Evolutionary conservation across 2,113 vertebrate species (phyloP).

Genomic region (Seriola rivoliana): DNA sequence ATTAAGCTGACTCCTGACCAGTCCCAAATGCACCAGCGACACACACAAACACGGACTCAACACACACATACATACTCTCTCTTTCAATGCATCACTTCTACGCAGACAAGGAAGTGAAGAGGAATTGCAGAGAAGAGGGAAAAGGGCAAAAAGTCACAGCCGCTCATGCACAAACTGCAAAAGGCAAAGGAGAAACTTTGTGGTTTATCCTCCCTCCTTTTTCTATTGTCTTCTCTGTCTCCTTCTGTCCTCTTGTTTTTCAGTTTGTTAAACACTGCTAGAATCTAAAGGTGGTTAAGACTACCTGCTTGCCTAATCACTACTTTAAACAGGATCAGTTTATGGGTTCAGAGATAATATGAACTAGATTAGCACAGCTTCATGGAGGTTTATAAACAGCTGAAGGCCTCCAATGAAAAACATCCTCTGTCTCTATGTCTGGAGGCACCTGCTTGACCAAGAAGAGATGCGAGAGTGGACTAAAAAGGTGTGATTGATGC

Average conservation of each 20-base stretch:
- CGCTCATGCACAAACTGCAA: slow-evolving; percentile 69
- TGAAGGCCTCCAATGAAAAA: slow-evolving; percentile 5
- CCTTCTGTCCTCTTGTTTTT: slow-evolving; percentile 16
- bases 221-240: slow-evolving; percentile 8
- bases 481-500: slow-evolving; percentile 46
- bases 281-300: neutral
- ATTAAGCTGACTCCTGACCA: slow-evolving; percentile 92
- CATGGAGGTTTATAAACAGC: slow-evolving; percentile 10
- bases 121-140: slow-evolving; percentile 58
- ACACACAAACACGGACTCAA: slow-evolving; percentile 59
- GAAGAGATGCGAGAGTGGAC: slow-evolving; percentile 6
- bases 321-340: slow-evolving; percentile 3
- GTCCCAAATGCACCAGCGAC: slow-evolving; percentile 79
- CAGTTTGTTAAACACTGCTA: neutral
- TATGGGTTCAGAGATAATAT: neutral
- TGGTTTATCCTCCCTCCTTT: slow-evolving; percentile 37
- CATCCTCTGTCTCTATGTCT: neutral
- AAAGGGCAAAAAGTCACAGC: slow-evolving; percentile 76
- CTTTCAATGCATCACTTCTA: slow-evolving; percentile 65
- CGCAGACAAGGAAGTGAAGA: slow-evolving; percentile 62
- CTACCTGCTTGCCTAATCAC: neutral
- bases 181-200: slow-evolving; percentile 46
- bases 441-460: slow-evolving; percentile 26
- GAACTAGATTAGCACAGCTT: neutral
- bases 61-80: slow-evolving; percentile 50